Evolutionary conservation across 2,797 vertebrate genomes (phyloP).

Genomic region (Vultur gryphus): DNA sequence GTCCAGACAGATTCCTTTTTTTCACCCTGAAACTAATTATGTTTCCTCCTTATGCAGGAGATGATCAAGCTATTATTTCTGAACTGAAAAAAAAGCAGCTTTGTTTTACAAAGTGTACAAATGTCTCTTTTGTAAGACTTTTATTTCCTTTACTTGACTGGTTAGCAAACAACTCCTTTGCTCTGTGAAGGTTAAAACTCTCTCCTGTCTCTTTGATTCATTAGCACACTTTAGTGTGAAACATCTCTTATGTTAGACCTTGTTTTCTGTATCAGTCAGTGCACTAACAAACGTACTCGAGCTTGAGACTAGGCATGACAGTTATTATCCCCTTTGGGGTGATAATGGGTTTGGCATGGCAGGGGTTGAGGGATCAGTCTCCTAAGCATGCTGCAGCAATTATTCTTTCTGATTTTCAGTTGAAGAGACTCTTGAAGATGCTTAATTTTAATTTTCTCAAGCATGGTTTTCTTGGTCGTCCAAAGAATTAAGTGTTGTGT

Average conservation of each 20-base stretch:
- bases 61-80: not conserved
- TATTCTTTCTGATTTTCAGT: constrained; percentile 15
- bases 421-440: constrained; percentile 9
- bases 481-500: not conserved
- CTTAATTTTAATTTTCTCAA: not conserved
- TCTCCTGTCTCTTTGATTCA: constrained; percentile 41
- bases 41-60: not conserved
- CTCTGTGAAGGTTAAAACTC: constrained; percentile 29
- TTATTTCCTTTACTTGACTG: not conserved
- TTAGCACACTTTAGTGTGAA: constrained; percentile 46
- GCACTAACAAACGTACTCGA: constrained; percentile 28
- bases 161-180: not conserved
- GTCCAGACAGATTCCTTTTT: not conserved
- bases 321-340: constrained; percentile 65
- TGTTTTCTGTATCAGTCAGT: constrained; percentile 45
- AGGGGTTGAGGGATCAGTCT: constrained; percentile 56
- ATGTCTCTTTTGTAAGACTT: not conserved
- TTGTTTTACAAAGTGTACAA: not conserved
- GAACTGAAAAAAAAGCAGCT: not conserved
- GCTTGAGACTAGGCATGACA: constrained; percentile 51
- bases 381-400: constrained; percentile 45
- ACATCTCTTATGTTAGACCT: constrained; percentile 25
- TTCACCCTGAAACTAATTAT: not conserved
- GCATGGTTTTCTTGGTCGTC: not conserved
- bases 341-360: constrained; percentile 60